Conservation (phyloP, 2,797 vertebrate genomes). For the Hephaestus fuliginosus region DNA sequence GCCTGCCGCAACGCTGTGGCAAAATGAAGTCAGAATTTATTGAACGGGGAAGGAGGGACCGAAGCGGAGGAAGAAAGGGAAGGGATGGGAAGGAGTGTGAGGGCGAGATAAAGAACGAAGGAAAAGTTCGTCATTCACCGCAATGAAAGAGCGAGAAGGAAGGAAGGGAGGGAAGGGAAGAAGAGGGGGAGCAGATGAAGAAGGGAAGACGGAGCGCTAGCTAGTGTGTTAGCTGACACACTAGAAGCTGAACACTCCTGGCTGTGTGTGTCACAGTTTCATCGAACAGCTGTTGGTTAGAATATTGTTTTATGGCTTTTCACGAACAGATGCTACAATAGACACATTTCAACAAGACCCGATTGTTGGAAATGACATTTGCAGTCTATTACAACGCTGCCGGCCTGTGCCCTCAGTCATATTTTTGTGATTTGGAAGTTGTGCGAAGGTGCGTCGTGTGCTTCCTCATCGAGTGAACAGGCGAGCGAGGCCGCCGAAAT, state of each 20-base stretch:
- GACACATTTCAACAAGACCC: not conserved
- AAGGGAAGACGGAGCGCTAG: not conserved
- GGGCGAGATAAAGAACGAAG: conserved; percentile 53
- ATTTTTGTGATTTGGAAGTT: not conserved
- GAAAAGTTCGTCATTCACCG: conserved; percentile 62
- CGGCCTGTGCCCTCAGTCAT: not conserved
- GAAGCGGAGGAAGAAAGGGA: not conserved
- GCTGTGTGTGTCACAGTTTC: no score
- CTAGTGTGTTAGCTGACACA: no score
- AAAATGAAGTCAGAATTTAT: conserved; percentile 74
- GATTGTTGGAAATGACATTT: not conserved
- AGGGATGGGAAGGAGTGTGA: conserved; percentile 23
- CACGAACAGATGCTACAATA: not conserved
- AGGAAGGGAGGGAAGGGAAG: not conserved
- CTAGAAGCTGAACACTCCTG: no score
- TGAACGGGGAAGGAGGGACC: conserved; percentile 68
- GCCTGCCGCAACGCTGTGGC: conserved; percentile 71
- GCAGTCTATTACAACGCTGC: not conserved
- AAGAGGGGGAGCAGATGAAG: conserved; percentile 18
- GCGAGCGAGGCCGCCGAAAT: not conserved
- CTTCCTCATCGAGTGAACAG: not conserved
- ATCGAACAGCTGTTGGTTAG: no score
- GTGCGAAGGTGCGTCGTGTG: not conserved
- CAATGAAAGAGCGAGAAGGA: conserved; percentile 9
- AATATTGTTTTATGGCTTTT: not conserved